Percentiles rank a stretch among this genome's conserved stretches.
phyloP scores from a whole-genome alignment of 1,140 invertebrate species.

The Bathynomus jamesi region DNA sequence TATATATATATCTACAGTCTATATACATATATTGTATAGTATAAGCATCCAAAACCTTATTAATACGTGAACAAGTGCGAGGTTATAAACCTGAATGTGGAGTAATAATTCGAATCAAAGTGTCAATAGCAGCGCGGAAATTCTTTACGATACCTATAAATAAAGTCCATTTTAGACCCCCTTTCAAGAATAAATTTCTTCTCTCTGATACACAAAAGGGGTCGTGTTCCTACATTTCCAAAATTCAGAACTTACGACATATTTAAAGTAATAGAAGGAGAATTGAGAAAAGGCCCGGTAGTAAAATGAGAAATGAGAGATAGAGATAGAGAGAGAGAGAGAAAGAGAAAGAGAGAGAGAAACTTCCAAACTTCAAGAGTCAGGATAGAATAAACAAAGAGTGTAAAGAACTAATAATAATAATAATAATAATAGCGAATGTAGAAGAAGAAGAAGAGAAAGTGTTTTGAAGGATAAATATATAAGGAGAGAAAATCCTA shows the following conservation, averaged over 20 bases:
- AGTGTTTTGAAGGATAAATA: neutral
- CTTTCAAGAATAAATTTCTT: neutral
- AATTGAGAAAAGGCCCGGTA: neutral
- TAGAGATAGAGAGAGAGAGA: neutral
- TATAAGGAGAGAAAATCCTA: no score
- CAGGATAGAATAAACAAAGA: no score
- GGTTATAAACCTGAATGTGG: neutral
- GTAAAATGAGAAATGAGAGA: neutral
- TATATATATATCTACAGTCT: neutral
- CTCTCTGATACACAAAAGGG: neutral
- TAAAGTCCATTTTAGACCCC: neutral
- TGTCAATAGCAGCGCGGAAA: neutral
- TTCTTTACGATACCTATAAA: neutral
- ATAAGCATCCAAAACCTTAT: neutral
- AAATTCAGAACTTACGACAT: neutral
- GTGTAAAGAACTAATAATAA: no score
- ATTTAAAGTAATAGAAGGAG: no score
- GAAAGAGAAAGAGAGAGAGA: neutral
- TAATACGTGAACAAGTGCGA: neutral
- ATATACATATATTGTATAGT: neutral
- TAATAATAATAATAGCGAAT: no score
- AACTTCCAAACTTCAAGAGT: no score
- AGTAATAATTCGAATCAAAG: neutral
- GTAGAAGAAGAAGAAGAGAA: neutral
- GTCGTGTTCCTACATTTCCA: neutral